Base-by-base conservation (phyloP, 2,797 vertebrate genomes). In the Acrossocheilus wenchowensis region DNA sequence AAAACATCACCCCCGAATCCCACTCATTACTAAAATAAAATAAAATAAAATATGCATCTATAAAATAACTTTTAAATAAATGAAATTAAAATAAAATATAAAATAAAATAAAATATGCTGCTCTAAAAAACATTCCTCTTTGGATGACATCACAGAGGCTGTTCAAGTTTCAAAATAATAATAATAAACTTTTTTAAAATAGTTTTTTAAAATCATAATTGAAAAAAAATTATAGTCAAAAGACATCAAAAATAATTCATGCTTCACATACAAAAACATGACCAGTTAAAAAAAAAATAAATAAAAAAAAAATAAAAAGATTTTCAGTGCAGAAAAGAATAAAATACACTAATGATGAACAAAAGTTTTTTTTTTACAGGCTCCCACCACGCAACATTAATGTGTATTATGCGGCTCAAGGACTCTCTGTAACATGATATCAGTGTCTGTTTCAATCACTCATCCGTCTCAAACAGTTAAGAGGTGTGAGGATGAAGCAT, bases 401-500 rank as follows among this genome's bases (percentile, higher is more conserved):
- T 78, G 75, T 77, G 43, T 77, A 85, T 80, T n/a, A 83, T 34
- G 52, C 5, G 6, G 72, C 78, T 83, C 57, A 36, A 45, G 30
- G 45, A 71, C 78, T 57, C 77, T 87, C 43, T 62, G 36, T 83
- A 82, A 83, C 43, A 54, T 81, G 54, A 87, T 81, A 73, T 78
- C 78, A 57, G 86, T 86, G 88, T 91, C 82, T 54, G 69, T 84
- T 83, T 89, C 50, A 89, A 73, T 89, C 90, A 87, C 57, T 64
- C 85, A 82, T 89, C 83, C 68, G 12, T 73, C 77, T 86, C 83
- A 60, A 85, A 82, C 84, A 71, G 43, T 82, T 80, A 23, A 81
- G 77, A 83, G 87, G 84, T 83, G 87, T 81, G 79, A 89, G 74
- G 69, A 79, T 71, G 72, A 79, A 50, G 82, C 73, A 71, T 62